Conservation (phyloP, 2,113 vertebrate species). For the Gymnogyps californianus region DNA sequence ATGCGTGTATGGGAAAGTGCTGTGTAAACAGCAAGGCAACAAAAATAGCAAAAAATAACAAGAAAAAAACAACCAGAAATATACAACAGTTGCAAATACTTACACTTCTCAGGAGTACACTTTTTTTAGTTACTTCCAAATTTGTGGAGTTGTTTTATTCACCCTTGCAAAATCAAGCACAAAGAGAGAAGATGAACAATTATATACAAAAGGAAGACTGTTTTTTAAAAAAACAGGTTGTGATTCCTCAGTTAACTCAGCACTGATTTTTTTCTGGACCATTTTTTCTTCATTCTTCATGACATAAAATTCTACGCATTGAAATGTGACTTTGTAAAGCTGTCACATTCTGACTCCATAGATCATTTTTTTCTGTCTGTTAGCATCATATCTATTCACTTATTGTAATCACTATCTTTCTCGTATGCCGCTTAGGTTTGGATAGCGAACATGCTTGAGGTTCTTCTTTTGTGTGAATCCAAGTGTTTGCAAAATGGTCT, state of each 20-base stretch:
- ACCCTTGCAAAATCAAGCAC: neutral
- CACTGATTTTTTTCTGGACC: neutral
- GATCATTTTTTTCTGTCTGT: neutral
- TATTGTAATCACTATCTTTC: neutral
- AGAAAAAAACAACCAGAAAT: neutral
- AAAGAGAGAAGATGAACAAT: neutral
- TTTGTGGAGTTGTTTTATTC: neutral
- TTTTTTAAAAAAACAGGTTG: neutral
- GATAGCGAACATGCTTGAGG: neutral
- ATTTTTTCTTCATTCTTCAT: neutral
- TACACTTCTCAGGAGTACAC: neutral
- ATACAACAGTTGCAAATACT: neutral
- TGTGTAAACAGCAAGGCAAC: neutral
- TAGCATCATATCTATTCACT: neutral
- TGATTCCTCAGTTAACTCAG: neutral
- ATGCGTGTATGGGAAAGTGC: neutral
- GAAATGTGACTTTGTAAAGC: neutral
- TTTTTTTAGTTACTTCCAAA: neutral
- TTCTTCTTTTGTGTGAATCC: neutral
- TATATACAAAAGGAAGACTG: fast-evolving
- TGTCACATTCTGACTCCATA: neutral
- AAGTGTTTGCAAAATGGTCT: neutral
- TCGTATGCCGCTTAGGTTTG: neutral
- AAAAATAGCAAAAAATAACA: neutral
- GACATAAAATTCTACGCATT: neutral